These are phyloP conservation scores for Apodemus sylvaticus DNA, from an alignment of 2,113 vertebrate genomes.

Conservation along the genomic window DNA sequence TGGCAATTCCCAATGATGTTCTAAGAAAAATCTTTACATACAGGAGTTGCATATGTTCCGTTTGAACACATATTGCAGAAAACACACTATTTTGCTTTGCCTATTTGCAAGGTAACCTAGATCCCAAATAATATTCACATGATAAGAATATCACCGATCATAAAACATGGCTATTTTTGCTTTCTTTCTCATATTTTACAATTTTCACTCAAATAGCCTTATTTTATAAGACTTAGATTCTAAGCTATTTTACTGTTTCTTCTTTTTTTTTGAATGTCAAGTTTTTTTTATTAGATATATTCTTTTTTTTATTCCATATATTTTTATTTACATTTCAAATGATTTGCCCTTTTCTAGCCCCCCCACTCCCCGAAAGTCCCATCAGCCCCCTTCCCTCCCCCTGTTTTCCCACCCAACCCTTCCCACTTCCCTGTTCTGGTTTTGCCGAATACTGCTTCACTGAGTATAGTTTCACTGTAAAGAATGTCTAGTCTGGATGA, in stretches of 20 bases:
- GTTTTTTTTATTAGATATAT: no score
- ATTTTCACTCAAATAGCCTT: background rate
- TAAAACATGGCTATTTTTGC: slow-evolving; percentile 28
- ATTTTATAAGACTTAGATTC: background rate
- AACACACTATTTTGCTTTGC: background rate
- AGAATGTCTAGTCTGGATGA: background rate
- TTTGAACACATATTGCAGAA: slow-evolving; percentile 34
- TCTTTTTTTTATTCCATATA: no score
- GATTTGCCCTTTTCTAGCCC: no score
- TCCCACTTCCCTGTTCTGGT: no score
- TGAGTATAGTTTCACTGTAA: background rate
- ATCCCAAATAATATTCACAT: background rate
- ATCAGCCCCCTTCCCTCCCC: no score
- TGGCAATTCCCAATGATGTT: background rate
- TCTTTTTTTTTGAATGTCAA: no score
- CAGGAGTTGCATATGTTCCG: background rate
- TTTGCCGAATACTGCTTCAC: no score
- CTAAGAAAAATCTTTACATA: background rate
- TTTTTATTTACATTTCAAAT: no score
- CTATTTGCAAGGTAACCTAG: background rate
- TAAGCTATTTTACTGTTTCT: slow-evolving; percentile 22
- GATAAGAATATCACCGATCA: background rate
- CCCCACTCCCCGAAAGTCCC: no score
- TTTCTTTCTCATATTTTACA: background rate
- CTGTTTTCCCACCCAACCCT: no score